A percentile compares a stretch with the other conserved stretches of the same genome.
These are phyloP conservation scores for Heteractis magnifica DNA, from an alignment of 92 coral and sea anemone genomes.

Conservation along the genomic window DNA sequence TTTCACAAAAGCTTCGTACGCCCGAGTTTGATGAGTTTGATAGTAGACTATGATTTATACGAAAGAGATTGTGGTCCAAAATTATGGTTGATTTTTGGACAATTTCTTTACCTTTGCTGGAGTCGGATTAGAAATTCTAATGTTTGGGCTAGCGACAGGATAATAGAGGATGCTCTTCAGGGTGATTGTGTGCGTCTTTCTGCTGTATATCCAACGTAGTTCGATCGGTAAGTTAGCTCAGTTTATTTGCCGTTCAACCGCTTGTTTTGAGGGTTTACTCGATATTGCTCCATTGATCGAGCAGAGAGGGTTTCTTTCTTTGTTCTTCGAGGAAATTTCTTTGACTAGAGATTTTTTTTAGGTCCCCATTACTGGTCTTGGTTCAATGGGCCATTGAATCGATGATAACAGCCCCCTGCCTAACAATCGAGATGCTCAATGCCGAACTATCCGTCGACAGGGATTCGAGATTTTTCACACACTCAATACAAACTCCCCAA, in stretches of 20 bases:
- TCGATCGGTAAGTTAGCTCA: conserved; percentile 63
- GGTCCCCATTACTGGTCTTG: too few species aligned
- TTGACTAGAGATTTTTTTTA: neutral
- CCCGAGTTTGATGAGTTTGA: conserved; percentile 46
- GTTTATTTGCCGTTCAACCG: conserved; percentile 27
- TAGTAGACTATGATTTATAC: conserved; percentile 19
- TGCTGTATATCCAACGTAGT: conserved; percentile 41
- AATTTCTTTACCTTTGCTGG: conserved; percentile 41
- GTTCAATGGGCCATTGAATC: neutral
- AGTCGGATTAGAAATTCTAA: conserved; percentile 47
- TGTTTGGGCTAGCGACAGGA: conserved; percentile 62
- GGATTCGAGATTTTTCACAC: neutral
- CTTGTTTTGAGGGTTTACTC: conserved; percentile 22
- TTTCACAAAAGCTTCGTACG: conserved; percentile 61
- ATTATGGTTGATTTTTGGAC: conserved; percentile 53
- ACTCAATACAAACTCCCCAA: neutral
- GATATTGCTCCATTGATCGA: conserved; percentile 48
- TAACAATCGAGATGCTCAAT: neutral
- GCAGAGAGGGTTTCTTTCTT: neutral
- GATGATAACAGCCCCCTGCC: neutral
- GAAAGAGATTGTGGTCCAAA: conserved; percentile 16
- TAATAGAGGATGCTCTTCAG: conserved; percentile 77
- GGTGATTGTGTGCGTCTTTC: conserved; percentile 75
- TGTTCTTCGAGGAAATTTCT: neutral
- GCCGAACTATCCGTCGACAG: neutral